phyloP scores from a whole-genome alignment of 2,797 vertebrate genomes.

The Myiotriccus ornatus region DNA sequence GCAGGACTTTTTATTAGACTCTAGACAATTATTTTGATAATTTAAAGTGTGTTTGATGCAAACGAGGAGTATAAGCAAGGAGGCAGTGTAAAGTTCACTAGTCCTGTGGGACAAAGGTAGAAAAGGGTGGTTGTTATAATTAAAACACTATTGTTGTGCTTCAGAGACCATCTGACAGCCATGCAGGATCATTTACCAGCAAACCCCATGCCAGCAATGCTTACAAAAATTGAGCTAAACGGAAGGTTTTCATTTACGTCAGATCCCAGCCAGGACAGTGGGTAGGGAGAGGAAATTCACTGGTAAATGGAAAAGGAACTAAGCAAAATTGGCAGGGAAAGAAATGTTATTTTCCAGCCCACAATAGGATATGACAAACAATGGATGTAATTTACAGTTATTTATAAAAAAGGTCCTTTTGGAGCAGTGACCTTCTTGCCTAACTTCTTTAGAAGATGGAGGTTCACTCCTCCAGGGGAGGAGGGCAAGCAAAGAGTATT shows the following conservation, averaged over 20 bases:
- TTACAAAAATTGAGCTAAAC: slow-evolving; percentile 2
- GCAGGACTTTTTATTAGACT: neutral
- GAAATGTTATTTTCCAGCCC: slow-evolving; percentile 40
- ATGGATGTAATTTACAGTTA: slow-evolving; percentile 41
- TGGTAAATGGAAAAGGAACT: slow-evolving; percentile 52
- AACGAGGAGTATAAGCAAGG: neutral
- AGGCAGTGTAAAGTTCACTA: neutral
- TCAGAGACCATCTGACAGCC: neutral
- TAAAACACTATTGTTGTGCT: slow-evolving; percentile 8
- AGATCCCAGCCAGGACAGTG: slow-evolving; percentile 1
- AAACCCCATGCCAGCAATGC: neutral
- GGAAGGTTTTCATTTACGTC: slow-evolving; percentile 40
- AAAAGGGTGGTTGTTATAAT: slow-evolving; percentile 7
- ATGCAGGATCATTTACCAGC: neutral
- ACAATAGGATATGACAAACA: slow-evolving; percentile 54
- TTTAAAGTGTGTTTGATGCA: neutral
- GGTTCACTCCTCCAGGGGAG: neutral
- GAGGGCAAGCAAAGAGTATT: neutral
- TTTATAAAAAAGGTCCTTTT: slow-evolving; percentile 41
- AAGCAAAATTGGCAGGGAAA: slow-evolving; percentile 37
- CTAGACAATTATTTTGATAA: neutral
- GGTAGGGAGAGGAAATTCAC: slow-evolving; percentile 32
- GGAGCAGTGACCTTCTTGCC: neutral
- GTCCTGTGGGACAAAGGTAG: neutral
- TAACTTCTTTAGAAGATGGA: neutral